phyloP scores from a whole-genome alignment of 1,140 invertebrate species.

The Apis florea region DNA sequence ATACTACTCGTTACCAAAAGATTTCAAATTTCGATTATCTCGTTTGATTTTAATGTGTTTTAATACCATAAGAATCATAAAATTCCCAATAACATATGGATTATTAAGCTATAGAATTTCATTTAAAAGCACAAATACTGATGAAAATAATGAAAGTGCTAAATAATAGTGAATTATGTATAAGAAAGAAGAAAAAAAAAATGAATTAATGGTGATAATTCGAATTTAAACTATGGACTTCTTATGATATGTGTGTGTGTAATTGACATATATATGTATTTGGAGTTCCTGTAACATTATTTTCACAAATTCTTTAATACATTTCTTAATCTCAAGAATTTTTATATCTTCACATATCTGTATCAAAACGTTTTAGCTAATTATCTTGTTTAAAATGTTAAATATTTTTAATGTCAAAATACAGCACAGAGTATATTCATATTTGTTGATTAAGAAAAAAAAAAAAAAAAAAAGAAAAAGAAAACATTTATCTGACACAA shows the following conservation, averaged over 20 bases:
- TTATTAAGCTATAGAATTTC: slow-evolving; percentile 32
- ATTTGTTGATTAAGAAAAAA: slow-evolving; percentile 35
- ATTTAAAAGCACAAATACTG: slow-evolving; percentile 19
- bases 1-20: slow-evolving; percentile 31
- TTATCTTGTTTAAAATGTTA: slow-evolving; percentile 6
- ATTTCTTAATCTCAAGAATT: slow-evolving; percentile 23
- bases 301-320: slow-evolving; percentile 23
- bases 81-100: slow-evolving; percentile 17
- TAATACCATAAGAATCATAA: slow-evolving; percentile 23
- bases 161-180: not conserved
- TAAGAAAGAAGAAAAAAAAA: not conserved
- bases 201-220: slow-evolving; percentile 24
- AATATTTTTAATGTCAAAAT: slow-evolving; percentile 35
- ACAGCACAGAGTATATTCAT: slow-evolving; percentile 37
- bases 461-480: not conserved
- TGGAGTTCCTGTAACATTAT: slow-evolving; percentile 28
- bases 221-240: slow-evolving; percentile 43
- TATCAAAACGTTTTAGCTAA: slow-evolving; percentile 17
- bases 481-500: slow-evolving; percentile 42
- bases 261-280: slow-evolving; percentile 14
- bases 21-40: slow-evolving; percentile 29
- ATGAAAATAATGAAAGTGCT: slow-evolving; percentile 1
- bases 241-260: slow-evolving; percentile 13
- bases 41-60: slow-evolving; percentile 35
- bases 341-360: slow-evolving; percentile 21